Conservation (phyloP, 2,797 vertebrate species). For the Saguinus oedipus region DNA sequence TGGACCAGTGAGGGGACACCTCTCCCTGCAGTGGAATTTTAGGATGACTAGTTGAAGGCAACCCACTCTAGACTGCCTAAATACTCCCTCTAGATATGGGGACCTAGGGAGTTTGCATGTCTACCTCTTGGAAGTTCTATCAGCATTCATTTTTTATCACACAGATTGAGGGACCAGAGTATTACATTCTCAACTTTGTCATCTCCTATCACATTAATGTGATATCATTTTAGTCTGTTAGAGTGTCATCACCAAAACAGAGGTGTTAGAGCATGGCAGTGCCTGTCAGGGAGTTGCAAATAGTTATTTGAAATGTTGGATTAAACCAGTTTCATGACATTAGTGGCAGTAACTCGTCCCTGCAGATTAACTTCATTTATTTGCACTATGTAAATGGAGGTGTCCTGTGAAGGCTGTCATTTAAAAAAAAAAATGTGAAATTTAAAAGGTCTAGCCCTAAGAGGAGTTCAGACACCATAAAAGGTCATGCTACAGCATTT, state of each 20-base stretch:
- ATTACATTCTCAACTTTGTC: constrained; percentile 76
- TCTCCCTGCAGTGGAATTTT: too few relatives aligned
- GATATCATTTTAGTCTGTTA: constrained; percentile 82
- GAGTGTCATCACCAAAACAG: constrained; percentile 78
- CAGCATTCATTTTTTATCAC: constrained; percentile 31
- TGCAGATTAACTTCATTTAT: constrained; percentile 71
- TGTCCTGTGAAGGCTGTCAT: neutral
- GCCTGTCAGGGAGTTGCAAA: constrained; percentile 79
- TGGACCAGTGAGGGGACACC: rapidly evolving
- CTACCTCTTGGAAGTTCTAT: neutral
- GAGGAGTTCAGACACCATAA: neutral
- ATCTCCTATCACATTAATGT: constrained; percentile 79
- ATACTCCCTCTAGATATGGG: neutral
- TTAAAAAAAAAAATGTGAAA: constrained; percentile 7
- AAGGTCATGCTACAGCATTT: neutral
- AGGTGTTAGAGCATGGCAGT: constrained; percentile 83
- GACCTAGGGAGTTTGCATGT: neutral
- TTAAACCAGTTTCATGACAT: constrained; percentile 80
- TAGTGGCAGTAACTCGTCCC: constrained; percentile 77
- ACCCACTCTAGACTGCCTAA: neutral
- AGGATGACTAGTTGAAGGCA: neutral
- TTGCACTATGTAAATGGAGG: constrained; percentile 51
- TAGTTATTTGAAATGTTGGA: constrained; percentile 80
- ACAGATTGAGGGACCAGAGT: constrained; percentile 32
- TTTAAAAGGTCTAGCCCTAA: neutral